A percentile compares a stretch with the other conserved stretches of the same genome.
Conservation (phyloP, 2,797 vertebrate genomes). For the Ataeniobius toweri region DNA sequence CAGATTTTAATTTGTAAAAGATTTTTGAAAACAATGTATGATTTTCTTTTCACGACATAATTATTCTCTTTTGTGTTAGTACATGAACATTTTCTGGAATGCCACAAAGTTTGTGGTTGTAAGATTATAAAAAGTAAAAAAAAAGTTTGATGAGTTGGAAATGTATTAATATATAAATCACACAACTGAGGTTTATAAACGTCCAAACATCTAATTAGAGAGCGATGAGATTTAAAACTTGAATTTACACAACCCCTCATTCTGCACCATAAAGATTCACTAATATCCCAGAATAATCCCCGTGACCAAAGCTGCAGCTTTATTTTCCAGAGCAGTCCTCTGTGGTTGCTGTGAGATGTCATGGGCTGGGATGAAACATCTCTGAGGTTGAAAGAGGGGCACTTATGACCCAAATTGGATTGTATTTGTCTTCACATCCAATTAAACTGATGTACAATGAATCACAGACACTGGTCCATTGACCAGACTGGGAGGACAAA, state of each 20-base stretch:
- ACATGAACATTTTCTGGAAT: background rate
- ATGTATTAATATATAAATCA: background rate
- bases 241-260: background rate
- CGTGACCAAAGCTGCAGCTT: conserved; percentile 4
- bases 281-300: background rate
- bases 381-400: conserved; percentile 9
- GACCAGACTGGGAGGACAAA: conserved; percentile 5
- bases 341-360: background rate
- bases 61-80: background rate
- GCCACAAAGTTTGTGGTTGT: background rate
- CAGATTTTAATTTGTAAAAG: too few species aligned
- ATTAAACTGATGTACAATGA: conserved; percentile 20
- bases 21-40: too few species aligned
- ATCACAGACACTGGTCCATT: conserved; percentile 11
- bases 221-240: background rate
- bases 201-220: background rate
- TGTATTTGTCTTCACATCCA: conserved; percentile 19
- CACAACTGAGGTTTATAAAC: background rate
- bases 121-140: too few species aligned
- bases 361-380: background rate
- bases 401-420: conserved; percentile 11
- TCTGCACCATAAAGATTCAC: conserved; percentile 8
- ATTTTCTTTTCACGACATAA: too few species aligned
- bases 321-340: conserved; percentile 9
- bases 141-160: background rate